Base-by-base conservation (phyloP, 2,113 vertebrate species). In the Trochalopteron elliotii region DNA sequence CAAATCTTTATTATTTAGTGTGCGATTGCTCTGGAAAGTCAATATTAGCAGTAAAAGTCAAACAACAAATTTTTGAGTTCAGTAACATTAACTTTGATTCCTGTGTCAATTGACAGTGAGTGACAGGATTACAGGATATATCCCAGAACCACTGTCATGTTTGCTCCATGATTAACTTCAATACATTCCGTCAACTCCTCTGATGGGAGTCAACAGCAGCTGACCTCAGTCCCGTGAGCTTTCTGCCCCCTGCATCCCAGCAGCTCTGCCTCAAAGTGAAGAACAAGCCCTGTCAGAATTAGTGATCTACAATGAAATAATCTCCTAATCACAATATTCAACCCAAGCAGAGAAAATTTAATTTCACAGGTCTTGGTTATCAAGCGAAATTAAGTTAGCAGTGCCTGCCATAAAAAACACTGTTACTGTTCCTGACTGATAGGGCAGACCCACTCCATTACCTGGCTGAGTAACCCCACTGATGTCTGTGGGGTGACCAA, bases 321-420 rank as follows among this genome's bases (percentile, higher is more conserved):
- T 80, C 68, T 83, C 52, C 75, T 82, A 76, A 94, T 96, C 82
- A 94, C 1, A 10, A 80, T 74, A 85, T 80, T 79, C 87, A 90
- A 37, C 33, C 2, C 7, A 90, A 82, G 77, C 87, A 85, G 37
- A 67, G 67, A 90, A n/a, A 94, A 96, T 94, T 81, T 95, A 87
- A 96, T 96, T 96, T 97, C 93, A 93, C 82, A 97, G 83, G 45
- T 64, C 78, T 86, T 81, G 60, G 27, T 86, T 91, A 90, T 85
- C 47, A 71, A 89, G 70, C 5, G 35, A 87, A 97, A 94, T 74
- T 23, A 93, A 71, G 60, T 63, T 61, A 88, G 59, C n/a, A 63
- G 50, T 50, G 79, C 35, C 40, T 93, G 81, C 84, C 93, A 20
- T 94, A 79, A 68, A 79, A 68, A 92, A 63, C 64, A 56, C 42